Percentiles rank a stretch among this genome's conserved stretches.
phyloP scores from a whole-genome alignment of 2,888 invertebrate species.

The Romanomermis culicivorax region DNA sequence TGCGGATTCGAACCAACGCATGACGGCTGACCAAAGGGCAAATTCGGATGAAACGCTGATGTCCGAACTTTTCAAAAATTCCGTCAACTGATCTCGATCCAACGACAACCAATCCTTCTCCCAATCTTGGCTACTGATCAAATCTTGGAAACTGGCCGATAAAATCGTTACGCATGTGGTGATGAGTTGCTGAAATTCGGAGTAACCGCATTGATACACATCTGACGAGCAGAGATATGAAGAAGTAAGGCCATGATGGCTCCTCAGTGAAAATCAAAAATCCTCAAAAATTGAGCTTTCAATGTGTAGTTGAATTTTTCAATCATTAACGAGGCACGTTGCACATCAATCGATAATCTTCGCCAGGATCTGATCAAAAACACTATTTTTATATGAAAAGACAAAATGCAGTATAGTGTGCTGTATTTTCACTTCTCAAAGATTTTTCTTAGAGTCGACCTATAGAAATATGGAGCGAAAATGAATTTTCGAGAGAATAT shows the following conservation, averaged over 20 bases:
- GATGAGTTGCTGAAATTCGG: slow-evolving; percentile 3
- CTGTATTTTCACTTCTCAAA: too few relatives aligned
- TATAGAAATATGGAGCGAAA: too few relatives aligned
- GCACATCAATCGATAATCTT: too few relatives aligned
- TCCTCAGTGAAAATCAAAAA: too few relatives aligned
- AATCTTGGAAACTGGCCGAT: slow-evolving; percentile 27
- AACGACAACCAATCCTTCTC: slow-evolving; percentile 25
- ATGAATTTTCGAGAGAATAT: too few relatives aligned
- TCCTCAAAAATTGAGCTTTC: too few relatives aligned
- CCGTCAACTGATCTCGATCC: slow-evolving; percentile 31
- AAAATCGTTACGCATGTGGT: slow-evolving; percentile 12
- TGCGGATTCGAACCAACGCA: slow-evolving; percentile 28
- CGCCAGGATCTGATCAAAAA: too few relatives aligned
- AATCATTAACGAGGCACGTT: neutral
- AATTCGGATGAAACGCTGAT: slow-evolving; percentile 29
- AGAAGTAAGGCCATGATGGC: too few relatives aligned
- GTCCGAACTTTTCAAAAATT: slow-evolving; percentile 30
- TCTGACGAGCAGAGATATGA: neutral
- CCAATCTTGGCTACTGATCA: slow-evolving; percentile 30
- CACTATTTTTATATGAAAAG: too few relatives aligned
- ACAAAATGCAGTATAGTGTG: too few relatives aligned
- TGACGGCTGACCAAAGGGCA: slow-evolving; percentile 30
- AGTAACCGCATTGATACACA: too few relatives aligned
- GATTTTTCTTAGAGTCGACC: too few relatives aligned
- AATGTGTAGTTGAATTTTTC: neutral